phyloP scores from a whole-genome alignment of 2,888 invertebrate genomes.

The Andrena minutula region DNA sequence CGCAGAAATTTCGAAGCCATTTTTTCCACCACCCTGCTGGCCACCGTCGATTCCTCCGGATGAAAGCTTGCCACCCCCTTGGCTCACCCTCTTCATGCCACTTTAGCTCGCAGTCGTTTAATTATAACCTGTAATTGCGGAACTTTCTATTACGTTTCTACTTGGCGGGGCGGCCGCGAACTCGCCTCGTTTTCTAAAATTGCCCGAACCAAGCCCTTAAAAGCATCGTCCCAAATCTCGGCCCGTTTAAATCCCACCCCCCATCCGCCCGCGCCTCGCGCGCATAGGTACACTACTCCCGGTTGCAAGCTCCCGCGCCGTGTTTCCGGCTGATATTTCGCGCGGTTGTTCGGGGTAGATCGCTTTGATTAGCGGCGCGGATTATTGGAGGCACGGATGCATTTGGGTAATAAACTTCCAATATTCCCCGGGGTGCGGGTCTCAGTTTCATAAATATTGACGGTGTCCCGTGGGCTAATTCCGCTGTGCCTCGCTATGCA shows the following conservation, averaged over 20 bases:
- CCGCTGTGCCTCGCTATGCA: not conserved
- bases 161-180: constrained; percentile 25
- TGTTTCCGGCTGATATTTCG: constrained; percentile 35
- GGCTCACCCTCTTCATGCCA: not conserved
- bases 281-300: no score
- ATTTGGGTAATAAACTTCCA: constrained; percentile 49
- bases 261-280: not conserved
- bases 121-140: constrained; percentile 64
- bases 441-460: constrained; percentile 31
- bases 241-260: constrained; percentile 11
- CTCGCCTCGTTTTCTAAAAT: constrained; percentile 33
- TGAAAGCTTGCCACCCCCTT: constrained; percentile 20
- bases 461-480: constrained; percentile 2
- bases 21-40: constrained; percentile 3
- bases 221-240: constrained; percentile 23
- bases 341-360: constrained; percentile 21
- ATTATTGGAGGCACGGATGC: constrained; percentile 43
- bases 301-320: not conserved
- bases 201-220: constrained; percentile 25
- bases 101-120: constrained; percentile 26
- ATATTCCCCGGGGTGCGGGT: constrained; percentile 21
- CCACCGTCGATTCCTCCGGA: constrained; percentile 28
- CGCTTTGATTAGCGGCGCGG: constrained; percentile 50
- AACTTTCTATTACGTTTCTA: constrained; percentile 61
- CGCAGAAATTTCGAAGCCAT: constrained; percentile 17